Conservation (phyloP, 1,140 invertebrate species). For the Ladona fulva region DNA sequence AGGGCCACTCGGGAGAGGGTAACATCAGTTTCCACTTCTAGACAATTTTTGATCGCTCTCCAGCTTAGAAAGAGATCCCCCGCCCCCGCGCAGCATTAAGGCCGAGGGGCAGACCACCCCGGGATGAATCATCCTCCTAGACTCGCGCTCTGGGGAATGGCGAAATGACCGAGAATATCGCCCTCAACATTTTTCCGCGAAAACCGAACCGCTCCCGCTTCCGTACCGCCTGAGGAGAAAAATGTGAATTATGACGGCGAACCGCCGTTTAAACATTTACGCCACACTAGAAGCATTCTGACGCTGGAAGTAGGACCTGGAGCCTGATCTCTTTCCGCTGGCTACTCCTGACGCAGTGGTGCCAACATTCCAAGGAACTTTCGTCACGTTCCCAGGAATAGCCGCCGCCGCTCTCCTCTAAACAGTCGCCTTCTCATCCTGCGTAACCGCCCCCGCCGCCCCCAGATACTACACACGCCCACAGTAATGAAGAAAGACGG, state of each 20-base stretch:
- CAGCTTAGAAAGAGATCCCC: too few species aligned
- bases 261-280: too few species aligned
- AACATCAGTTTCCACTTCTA: too few species aligned
- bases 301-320: not conserved
- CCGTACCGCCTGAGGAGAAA: too few species aligned
- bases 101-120: too few species aligned
- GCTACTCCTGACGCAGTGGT: slow-evolving; percentile 1
- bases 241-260: too few species aligned
- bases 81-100: too few species aligned
- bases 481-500: not conserved
- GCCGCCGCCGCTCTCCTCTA: not conserved
- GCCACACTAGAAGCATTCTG: not conserved
- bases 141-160: not conserved
- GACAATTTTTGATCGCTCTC: too few species aligned
- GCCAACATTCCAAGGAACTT: not conserved
- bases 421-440: not conserved
- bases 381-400: slow-evolving; percentile 7
- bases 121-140: not conserved
- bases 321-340: not conserved
- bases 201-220: too few species aligned
- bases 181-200: too few species aligned
- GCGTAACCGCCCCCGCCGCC: not conserved
- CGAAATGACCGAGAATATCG: not conserved
- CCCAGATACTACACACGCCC: not conserved
- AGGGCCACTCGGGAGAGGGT: too few species aligned